Evolutionary conservation across 2,888 invertebrate genomes (phyloP).

Genomic region (Criorhina ranunculi): DNA sequence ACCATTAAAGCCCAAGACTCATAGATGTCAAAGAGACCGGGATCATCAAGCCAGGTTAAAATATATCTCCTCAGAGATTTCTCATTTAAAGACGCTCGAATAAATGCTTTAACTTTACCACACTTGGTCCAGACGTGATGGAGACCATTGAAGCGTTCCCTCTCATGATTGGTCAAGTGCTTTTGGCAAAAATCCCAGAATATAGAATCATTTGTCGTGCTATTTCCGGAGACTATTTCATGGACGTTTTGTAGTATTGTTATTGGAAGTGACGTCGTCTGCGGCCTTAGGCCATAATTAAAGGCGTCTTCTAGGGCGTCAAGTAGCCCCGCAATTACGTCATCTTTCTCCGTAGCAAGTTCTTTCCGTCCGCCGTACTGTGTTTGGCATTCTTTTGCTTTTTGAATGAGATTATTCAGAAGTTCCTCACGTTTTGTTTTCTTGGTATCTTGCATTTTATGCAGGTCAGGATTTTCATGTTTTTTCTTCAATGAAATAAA

Average conservation of each 20-base stretch:
- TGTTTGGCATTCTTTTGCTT: slow-evolving; percentile 87
- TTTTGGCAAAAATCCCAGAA: slow-evolving; percentile 92
- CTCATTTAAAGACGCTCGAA: slow-evolving; percentile 95
- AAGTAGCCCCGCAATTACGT: slow-evolving; percentile 86
- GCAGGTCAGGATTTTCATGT: not conserved
- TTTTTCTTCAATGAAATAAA: not conserved
- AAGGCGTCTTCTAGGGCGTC: slow-evolving; percentile 91
- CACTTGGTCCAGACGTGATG: slow-evolving; percentile 88
- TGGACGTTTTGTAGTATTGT: slow-evolving; percentile 88
- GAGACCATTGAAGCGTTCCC: slow-evolving; percentile 92
- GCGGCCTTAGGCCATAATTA: slow-evolving; percentile 90
- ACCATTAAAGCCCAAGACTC: slow-evolving; percentile 94
- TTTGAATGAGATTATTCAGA: slow-evolving; percentile 81
- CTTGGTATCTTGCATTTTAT: slow-evolving; percentile 52
- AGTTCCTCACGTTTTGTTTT: slow-evolving; percentile 79
- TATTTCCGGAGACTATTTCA: slow-evolving; percentile 88
- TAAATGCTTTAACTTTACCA: slow-evolving; percentile 89
- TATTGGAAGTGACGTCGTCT: slow-evolving; percentile 84
- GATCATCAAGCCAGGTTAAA: slow-evolving; percentile 89
- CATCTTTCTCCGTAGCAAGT: slow-evolving; percentile 94
- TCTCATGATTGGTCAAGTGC: slow-evolving; percentile 94
- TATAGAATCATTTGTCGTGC: slow-evolving; percentile 84
- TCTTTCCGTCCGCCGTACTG: slow-evolving; percentile 95
- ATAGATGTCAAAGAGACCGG: slow-evolving; percentile 89
- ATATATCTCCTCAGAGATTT: slow-evolving; percentile 93